These are phyloP conservation scores for Megalops atlanticus DNA, from an alignment of 2,113 vertebrate species.

Conservation along the genomic window DNA sequence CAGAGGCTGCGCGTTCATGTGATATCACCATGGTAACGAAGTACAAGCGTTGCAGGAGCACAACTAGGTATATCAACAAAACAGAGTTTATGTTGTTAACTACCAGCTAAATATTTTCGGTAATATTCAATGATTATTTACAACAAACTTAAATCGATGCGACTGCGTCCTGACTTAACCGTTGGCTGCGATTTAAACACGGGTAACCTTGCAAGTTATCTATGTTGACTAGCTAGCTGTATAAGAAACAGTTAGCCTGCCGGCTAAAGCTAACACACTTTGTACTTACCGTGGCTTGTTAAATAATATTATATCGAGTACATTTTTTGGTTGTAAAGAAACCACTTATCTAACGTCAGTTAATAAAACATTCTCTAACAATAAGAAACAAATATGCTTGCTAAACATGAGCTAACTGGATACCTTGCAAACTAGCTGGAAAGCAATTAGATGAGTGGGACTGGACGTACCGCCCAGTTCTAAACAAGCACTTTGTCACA, in stretches of 20 bases:
- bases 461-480: neutral
- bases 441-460: neutral
- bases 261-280: neutral
- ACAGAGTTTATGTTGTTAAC: too few species aligned
- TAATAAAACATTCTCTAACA: neutral
- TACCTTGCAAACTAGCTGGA: neutral
- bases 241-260: neutral
- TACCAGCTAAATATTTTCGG: neutral
- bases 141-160: too few species aligned
- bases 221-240: neutral
- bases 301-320: neutral
- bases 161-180: too few species aligned
- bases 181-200: neutral
- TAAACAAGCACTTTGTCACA: neutral
- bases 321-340: neutral
- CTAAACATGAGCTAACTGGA: neutral
- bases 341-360: neutral
- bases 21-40: slow-evolving; percentile 59
- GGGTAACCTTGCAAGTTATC: neutral
- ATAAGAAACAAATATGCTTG: neutral
- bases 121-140: neutral
- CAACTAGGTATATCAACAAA: neutral
- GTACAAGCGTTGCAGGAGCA: slow-evolving; percentile 16
- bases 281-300: neutral
- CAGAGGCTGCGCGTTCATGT: slow-evolving; percentile 56